phyloP scores from a whole-genome alignment of 1,140 invertebrate species.

The Heterodera schachtii region DNA sequence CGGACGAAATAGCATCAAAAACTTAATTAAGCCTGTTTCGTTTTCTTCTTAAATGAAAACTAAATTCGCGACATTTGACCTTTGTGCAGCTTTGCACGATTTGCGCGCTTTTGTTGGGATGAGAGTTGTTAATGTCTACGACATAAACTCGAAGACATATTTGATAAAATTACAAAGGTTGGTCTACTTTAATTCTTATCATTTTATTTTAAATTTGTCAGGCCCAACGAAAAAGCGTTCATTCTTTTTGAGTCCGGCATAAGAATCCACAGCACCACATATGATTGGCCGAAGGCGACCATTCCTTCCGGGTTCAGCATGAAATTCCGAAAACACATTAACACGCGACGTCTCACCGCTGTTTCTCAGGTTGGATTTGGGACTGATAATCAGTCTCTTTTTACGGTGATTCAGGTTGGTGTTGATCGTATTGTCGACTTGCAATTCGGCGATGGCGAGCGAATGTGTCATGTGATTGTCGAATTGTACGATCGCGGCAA shows the following conservation, averaged over 20 bases:
- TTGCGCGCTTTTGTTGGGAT: conserved; percentile 82
- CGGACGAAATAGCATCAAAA: too few relatives aligned
- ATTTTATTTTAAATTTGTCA: conserved; percentile 41
- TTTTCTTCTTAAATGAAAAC: conserved; percentile 42
- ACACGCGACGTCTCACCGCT: conserved; percentile 78
- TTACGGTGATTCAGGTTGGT: conserved; percentile 70
- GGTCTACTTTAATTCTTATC: conserved; percentile 40
- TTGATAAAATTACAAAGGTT: conserved; percentile 78
- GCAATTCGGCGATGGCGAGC: conserved; percentile 89
- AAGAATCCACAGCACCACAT: conserved; percentile 87
- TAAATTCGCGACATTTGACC: conserved; percentile 84
- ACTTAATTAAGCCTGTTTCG: too few relatives aligned
- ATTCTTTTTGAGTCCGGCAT: conserved; percentile 91
- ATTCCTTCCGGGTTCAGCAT: conserved; percentile 93
- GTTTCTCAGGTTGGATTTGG: conserved; percentile 65
- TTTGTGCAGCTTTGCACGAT: conserved; percentile 81
- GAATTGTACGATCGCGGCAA: conserved; percentile 97
- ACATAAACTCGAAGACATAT: conserved; percentile 94
- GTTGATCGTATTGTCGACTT: conserved; percentile 85
- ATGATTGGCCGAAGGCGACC: conserved; percentile 97
- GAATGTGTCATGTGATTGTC: conserved; percentile 90
- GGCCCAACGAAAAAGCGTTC: conserved; percentile 77
- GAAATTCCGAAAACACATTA: conserved; percentile 97
- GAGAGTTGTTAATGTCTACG: conserved; percentile 94
- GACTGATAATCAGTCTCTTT: background rate